Evolutionary conservation across 1,140 invertebrate genomes (phyloP).

Genomic region (Drosophila kikkawai): DNA sequence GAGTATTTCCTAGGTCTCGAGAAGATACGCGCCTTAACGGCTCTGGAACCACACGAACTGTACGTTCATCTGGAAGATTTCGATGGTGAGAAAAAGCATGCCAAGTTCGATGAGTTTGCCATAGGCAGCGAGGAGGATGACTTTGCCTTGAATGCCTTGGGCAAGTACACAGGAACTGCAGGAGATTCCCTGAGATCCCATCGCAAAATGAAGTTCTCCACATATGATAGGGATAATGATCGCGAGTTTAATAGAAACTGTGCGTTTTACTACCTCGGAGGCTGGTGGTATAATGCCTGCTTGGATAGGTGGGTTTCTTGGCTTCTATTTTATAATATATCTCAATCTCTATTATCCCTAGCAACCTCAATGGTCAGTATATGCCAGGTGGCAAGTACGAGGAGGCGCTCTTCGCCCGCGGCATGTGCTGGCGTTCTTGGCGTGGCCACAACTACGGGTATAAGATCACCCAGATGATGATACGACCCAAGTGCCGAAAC

Average conservation of each 20-base stretch:
- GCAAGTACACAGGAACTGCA: constrained; percentile 85
- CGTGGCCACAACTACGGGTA: constrained; percentile 71
- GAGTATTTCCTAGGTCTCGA: constrained; percentile 89
- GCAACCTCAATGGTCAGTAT: constrained; percentile 70
- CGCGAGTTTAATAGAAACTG: constrained; percentile 88
- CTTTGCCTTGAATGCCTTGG: constrained; percentile 88
- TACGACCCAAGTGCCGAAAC: constrained; percentile 62
- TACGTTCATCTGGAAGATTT: constrained; percentile 89
- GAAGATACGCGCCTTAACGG: constrained; percentile 87
- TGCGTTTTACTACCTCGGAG: constrained; percentile 87
- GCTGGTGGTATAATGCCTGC: constrained; percentile 88
- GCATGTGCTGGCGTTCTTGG: constrained; percentile 75
- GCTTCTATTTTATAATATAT: not conserved
- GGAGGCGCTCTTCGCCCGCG: constrained; percentile 61
- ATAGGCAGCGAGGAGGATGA: constrained; percentile 88
- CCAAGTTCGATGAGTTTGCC: constrained; percentile 88
- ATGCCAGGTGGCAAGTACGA: constrained; percentile 62
- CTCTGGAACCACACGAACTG: constrained; percentile 87
- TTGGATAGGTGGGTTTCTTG: constrained; percentile 54
- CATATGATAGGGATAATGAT: constrained; percentile 88
- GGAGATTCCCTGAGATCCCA: constrained; percentile 52
- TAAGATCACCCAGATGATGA: constrained; percentile 68
- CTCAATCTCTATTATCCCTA: not conserved
- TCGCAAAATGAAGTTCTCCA: constrained; percentile 49
- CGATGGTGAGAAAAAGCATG: constrained; percentile 86